A percentile compares a stretch with the other conserved stretches of the same genome.
Evolutionary conservation across 2,113 vertebrate species (phyloP).

Genomic region (Laticauda colubrina): DNA sequence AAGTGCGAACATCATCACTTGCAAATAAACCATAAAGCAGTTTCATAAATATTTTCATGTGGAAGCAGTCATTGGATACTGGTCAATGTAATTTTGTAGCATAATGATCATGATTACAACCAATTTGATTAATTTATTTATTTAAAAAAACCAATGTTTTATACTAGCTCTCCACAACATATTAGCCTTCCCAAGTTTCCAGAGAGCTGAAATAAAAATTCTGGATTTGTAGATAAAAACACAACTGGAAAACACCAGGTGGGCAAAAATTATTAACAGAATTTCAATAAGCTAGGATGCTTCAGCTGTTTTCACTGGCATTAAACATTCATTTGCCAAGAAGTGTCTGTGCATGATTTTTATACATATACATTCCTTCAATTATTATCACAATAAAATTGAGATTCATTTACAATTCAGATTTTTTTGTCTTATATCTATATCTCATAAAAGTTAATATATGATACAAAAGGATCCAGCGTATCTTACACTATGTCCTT

Average conservation of each 20-base stretch:
- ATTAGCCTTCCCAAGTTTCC: neutral
- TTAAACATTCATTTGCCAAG: constrained; percentile 10
- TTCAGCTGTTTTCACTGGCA: constrained; percentile 2
- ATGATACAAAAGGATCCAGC: neutral
- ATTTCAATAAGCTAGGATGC: neutral
- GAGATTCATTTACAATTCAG: neutral
- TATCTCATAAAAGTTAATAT: neutral
- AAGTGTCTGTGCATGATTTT: neutral
- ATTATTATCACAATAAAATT: neutral
- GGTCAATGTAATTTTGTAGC: neutral
- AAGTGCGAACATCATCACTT: neutral
- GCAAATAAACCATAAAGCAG: neutral
- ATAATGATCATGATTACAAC: constrained; percentile 4
- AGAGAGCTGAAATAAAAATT: neutral
- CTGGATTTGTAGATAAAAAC: neutral
- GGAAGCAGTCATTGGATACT: neutral
- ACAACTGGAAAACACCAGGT: neutral
- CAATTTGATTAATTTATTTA: neutral
- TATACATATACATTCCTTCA: neutral
- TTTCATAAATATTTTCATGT: constrained; percentile 3
- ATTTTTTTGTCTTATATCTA: neutral
- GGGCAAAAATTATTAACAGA: neutral
- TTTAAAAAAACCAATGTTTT: neutral
- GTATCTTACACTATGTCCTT: neutral
- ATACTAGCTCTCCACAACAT: neutral